These are phyloP conservation scores for Ciconia nigra DNA, from an alignment of 2,797 vertebrate species.

Conservation along the genomic window DNA sequence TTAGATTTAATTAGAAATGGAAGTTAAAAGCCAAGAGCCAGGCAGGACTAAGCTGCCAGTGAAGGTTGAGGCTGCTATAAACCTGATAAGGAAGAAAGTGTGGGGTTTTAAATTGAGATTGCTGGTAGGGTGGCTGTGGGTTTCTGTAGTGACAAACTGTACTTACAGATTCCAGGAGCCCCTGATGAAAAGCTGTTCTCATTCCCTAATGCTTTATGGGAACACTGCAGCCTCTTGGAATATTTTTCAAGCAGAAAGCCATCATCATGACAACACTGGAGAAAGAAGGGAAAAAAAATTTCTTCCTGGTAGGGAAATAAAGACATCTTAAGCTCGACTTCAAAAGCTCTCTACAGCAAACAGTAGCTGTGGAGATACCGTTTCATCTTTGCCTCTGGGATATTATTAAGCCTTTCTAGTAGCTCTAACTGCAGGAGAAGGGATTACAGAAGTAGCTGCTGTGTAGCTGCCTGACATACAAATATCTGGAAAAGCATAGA, in stretches of 20 bases:
- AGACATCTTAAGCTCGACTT: slow-evolving; percentile 97
- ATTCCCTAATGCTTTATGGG: slow-evolving; percentile 73
- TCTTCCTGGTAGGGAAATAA: slow-evolving; percentile 94
- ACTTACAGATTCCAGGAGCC: slow-evolving; percentile 62
- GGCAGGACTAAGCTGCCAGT: not conserved
- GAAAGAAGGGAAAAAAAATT: slow-evolving; percentile 63
- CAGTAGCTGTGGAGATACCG: slow-evolving; percentile 89
- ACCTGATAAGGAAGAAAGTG: slow-evolving; percentile 53
- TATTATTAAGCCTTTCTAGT: slow-evolving; percentile 95
- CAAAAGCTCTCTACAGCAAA: slow-evolving; percentile 95
- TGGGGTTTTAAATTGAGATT: slow-evolving; percentile 59
- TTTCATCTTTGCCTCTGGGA: slow-evolving; percentile 99
- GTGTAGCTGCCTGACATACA: slow-evolving; percentile 81
- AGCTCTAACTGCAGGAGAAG: slow-evolving; percentile 85
- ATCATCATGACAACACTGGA: slow-evolving; percentile 76
- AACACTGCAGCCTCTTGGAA: slow-evolving; percentile 68
- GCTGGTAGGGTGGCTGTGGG: slow-evolving; percentile 19
- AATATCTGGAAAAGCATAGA: slow-evolving; percentile 77
- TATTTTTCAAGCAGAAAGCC: slow-evolving; percentile 78
- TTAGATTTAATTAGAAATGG: slow-evolving; percentile 64
- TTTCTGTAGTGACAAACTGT: slow-evolving; percentile 71
- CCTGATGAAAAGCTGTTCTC: slow-evolving; percentile 72
- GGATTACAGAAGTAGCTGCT: slow-evolving; percentile 86
- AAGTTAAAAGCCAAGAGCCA: slow-evolving; percentile 41
- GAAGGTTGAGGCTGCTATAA: not conserved